phyloP scores from a whole-genome alignment of 2,113 vertebrate genomes.

The Trichechus manatus region DNA sequence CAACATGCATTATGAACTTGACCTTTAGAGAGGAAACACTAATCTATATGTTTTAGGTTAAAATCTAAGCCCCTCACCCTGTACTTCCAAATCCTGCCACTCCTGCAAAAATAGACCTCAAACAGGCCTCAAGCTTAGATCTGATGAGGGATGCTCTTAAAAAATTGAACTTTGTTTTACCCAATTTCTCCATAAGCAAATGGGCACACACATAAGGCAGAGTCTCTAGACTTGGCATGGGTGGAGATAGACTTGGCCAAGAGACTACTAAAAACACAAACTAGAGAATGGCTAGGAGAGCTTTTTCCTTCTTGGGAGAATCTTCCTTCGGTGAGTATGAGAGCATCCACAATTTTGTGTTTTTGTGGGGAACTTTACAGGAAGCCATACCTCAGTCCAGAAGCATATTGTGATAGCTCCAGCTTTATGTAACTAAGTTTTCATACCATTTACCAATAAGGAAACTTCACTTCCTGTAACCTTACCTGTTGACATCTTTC shows the following conservation, averaged over 20 bases:
- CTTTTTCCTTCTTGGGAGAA: neutral
- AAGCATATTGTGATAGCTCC: neutral
- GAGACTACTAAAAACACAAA: neutral
- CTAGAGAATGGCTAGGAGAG: neutral
- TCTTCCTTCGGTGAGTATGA: neutral
- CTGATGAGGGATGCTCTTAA: neutral
- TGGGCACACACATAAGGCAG: neutral
- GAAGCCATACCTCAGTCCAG: neutral
- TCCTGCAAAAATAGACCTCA: constrained; percentile 13
- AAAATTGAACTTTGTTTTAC: constrained; percentile 11
- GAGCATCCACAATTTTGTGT: neutral
- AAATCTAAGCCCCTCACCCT: neutral
- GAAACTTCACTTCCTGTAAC: neutral
- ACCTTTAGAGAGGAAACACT: neutral
- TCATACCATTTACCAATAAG: neutral
- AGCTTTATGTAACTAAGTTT: constrained; percentile 27
- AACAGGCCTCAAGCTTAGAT: neutral
- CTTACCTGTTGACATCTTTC: neutral
- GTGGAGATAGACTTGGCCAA: neutral
- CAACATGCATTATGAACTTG: neutral
- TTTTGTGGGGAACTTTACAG: neutral
- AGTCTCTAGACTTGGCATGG: neutral
- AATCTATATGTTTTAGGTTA: neutral
- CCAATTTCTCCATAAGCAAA: neutral
- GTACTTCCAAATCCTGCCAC: neutral